Base-by-base conservation (phyloP, 2,113 vertebrate genomes). In the Microcebus jonahi region DNA sequence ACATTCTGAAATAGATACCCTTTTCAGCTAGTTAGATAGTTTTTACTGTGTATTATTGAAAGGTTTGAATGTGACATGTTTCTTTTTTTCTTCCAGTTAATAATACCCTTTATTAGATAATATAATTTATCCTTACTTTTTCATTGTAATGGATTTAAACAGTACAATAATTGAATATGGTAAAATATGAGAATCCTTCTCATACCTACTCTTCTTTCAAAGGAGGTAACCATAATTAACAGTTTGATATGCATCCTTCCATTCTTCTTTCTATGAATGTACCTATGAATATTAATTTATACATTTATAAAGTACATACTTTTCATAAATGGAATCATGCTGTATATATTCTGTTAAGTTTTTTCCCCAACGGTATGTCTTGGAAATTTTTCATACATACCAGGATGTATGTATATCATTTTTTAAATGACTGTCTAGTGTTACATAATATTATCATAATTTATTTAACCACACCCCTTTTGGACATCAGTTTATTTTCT, bases 401-500 rank as follows among this genome's bases (percentile, higher is more conserved):
- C 31, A 75, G 11, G 0, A 70, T 90, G 0, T 92, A 29, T 77
- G 15, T 89, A 3, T 82, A 27, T 63, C 15, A 42, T 59, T 92
- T 85, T 88, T 92, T 53, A 94, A 96, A 75, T 70, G 82, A 39
- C 21, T 79, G 14, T 20, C 5, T 83, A 65, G 23, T 91, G 11
- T 71, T 48, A 53, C 11, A 14, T n/a, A 42, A 57, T 55, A 36
- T 45, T 75, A 68, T 65, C 50, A 6, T 81, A 48, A 81, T 94
- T 93, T 90, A 76, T 42, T 89, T 81, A 85, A 55, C 67, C 50
- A 76, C 29, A 68, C 18, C 27, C 53, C 8, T 96, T 80, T 90
- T 93, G 82, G 57, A 59, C 31, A 29, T 91, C 8, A 67, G 8
- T 95, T 73, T 94, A 39, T 91, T 84, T 95, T 92, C 79, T 81